Evolutionary conservation across 2,797 vertebrate species (phyloP).

Genomic region (Bovichtus diacanthus): DNA sequence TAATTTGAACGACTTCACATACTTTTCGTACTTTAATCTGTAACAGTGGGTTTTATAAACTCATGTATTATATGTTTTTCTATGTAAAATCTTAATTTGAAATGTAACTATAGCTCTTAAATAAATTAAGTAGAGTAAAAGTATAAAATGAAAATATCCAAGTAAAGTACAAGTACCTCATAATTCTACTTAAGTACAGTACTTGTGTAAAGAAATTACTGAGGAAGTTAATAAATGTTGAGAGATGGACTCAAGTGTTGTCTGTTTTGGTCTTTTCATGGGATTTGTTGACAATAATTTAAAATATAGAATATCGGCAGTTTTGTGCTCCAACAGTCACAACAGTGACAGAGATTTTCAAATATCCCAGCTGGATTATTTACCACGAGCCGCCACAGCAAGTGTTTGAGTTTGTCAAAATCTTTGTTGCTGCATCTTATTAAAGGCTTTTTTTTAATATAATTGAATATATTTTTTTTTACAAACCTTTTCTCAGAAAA

Average conservation of each 20-base stretch:
- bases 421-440: not conserved
- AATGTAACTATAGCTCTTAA: not conserved
- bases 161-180: too few relatives aligned
- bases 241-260: not conserved
- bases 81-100: not conserved
- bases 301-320: not conserved
- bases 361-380: not conserved
- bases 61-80: too few relatives aligned
- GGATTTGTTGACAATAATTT: not conserved
- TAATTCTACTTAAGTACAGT: not conserved
- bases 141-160: too few relatives aligned
- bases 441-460: not conserved
- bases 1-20: too few relatives aligned
- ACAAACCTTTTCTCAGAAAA: not conserved
- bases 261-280: not conserved
- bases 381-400: not conserved
- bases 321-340: not conserved
- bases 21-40: not conserved
- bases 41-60: not conserved
- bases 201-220: not conserved
- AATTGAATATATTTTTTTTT: too few relatives aligned
- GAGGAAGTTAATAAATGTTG: not conserved
- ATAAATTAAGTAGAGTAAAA: not conserved
- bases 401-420: not conserved
- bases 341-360: not conserved